phyloP scores from a whole-genome alignment of 1,140 invertebrate genomes.

The Scylla paramamosain region DNA sequence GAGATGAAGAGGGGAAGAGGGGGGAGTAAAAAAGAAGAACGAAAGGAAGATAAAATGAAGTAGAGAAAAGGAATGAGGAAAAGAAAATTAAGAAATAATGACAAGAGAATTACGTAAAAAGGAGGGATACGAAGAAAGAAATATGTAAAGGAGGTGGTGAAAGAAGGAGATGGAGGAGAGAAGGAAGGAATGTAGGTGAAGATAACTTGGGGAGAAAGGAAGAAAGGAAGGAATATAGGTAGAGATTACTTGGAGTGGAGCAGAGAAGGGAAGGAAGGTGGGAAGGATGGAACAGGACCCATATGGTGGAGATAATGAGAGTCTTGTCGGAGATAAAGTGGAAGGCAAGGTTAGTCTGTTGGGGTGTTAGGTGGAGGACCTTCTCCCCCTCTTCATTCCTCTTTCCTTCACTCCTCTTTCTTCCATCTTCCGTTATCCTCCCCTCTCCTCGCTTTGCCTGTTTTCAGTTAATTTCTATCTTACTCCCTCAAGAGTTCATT shows the following conservation, averaged over 20 bases:
- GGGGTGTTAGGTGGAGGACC: neutral
- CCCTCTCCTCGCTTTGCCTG: no score
- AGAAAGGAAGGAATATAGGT: neutral
- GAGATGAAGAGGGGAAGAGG: neutral
- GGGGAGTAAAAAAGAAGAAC: neutral
- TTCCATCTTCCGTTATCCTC: neutral
- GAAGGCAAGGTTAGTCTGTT: neutral
- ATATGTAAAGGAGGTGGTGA: neutral
- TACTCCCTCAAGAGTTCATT: no score
- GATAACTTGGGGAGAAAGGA: neutral
- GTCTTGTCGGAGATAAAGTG: conserved; percentile 21
- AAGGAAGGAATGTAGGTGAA: neutral
- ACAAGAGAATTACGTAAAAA: no score
- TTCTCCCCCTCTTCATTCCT: neutral
- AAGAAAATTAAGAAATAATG: no score
- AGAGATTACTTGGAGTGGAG: neutral
- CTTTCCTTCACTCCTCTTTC: neutral
- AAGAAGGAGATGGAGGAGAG: neutral
- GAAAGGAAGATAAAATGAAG: no score
- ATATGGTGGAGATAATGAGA: neutral
- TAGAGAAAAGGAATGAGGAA: no score
- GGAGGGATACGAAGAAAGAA: no score
- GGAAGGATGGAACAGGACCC: neutral
- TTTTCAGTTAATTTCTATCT: no score
- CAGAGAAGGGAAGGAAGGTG: neutral